phyloP scores from a whole-genome alignment of 2,113 vertebrate species.

The Globicephala melas region DNA sequence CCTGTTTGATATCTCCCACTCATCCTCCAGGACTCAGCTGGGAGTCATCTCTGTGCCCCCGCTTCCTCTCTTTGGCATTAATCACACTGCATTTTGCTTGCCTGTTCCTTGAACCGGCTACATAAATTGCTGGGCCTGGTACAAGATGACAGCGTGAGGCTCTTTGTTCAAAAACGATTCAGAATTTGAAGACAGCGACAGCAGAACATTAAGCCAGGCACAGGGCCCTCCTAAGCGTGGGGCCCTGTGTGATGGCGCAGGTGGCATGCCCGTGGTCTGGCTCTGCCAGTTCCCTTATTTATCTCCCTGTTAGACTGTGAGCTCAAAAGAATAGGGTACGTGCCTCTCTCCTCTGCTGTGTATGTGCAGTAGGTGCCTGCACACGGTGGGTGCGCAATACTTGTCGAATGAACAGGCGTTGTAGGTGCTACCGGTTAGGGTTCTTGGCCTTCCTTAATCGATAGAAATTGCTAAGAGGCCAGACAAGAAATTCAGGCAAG shows the following conservation, averaged over 20 bases:
- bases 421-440: neutral
- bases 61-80: neutral
- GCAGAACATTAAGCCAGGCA: neutral
- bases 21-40: neutral
- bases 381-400: neutral
- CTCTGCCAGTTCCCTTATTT: neutral
- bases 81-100: neutral
- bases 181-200: neutral
- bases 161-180: neutral
- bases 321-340: neutral
- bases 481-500: neutral
- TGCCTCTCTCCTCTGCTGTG: neutral
- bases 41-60: neutral
- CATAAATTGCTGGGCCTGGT: neutral
- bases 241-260: neutral
- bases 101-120: neutral
- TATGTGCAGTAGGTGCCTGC: neutral
- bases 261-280: neutral
- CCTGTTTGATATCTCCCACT: neutral
- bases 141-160: neutral
- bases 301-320: neutral
- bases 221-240: neutral
- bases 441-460: neutral
- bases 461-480: neutral
- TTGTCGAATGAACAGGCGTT: fast-evolving